These are phyloP conservation scores for Drosophila dives DNA, from an alignment of 2,888 invertebrate genomes.

Conservation along the genomic window DNA sequence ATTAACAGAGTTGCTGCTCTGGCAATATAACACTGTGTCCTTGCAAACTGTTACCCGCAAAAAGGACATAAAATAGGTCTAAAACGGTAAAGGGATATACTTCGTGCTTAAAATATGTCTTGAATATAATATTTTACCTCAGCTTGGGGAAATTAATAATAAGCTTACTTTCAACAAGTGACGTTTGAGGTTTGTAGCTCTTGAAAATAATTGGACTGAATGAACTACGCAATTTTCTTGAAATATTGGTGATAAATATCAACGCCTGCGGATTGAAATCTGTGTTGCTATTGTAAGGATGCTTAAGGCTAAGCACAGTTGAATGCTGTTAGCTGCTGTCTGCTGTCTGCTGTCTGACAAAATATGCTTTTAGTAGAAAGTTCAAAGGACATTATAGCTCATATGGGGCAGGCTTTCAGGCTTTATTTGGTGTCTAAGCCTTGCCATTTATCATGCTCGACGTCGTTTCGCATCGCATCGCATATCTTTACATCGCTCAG, in stretches of 20 bases:
- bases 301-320: conserved; percentile 64
- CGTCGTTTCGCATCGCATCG: conserved; percentile 23
- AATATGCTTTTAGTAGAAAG: conserved; percentile 49
- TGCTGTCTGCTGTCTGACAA: conserved; percentile 43
- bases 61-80: conserved; percentile 23
- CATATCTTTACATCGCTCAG: conserved; percentile 46
- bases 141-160: not conserved
- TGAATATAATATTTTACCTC: conserved; percentile 7
- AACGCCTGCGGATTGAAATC: conserved; percentile 51
- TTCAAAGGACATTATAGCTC: conserved; percentile 35
- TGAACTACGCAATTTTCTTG: not conserved
- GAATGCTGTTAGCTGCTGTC: conserved; percentile 33
- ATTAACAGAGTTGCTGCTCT: not conserved
- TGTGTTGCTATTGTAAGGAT: conserved; percentile 23
- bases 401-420: conserved; percentile 40
- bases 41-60: not conserved
- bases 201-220: conserved; percentile 1
- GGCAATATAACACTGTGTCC: conserved; percentile 21
- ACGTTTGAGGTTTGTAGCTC: not conserved
- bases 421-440: conserved; percentile 50
- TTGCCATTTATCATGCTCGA: conserved; percentile 64
- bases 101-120: not conserved
- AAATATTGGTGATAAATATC: not conserved
- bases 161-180: not conserved
- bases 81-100: conserved; percentile 12